Evolutionary conservation across 2,888 invertebrate genomes (phyloP), one percentile per base, ranked within the genome.

Genomic region (Himalopsyche tibetana): DNA sequence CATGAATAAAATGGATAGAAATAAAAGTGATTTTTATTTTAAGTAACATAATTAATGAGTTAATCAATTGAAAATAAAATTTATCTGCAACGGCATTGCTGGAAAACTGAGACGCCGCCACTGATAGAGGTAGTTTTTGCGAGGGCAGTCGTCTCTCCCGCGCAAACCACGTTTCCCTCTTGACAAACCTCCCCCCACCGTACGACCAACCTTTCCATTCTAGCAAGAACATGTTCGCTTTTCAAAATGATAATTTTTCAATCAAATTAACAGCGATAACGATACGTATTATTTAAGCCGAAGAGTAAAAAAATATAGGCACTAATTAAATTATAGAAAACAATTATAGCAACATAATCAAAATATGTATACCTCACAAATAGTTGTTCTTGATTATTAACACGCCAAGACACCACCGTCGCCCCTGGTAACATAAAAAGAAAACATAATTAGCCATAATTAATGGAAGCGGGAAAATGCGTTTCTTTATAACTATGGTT

Each of bases 391-490:
- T 98, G 97, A 93, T 98, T 98, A 93, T 98, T 97, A 88, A 98
- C 98, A 90, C 98, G 94, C 98, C 98, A 99, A 91, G 98, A 98
- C 89, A 98, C 98, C 89, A 99, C 97, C 86, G 98, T 99, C 89
- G 98, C 98, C 92, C 98, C 98, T 98, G 92, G 88, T 38, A 42
- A 82, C 51, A 40, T 36, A 74, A 85, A 19, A 15, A 51, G 15
- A 51, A 51, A 51, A 9, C 38, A 63, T 19, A 28, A 63, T 19
- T 63, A 63, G 51, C 15, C 15, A 51, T 15, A 15, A 51, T 51
- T 51, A 51, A 51, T 51, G 51, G 51, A 15, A 8, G 51, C 15
- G 51, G 51, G 51, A 15, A 15, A 15, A 51, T 51, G 28, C 2
- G 28, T 28, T 28, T 28, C 0, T 15, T 2, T 45, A 45, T 45